Percentiles rank a stretch among this genome's conserved stretches.
Conservation (phyloP, 2,888 invertebrate genomes). For the Congeria kusceri region DNA sequence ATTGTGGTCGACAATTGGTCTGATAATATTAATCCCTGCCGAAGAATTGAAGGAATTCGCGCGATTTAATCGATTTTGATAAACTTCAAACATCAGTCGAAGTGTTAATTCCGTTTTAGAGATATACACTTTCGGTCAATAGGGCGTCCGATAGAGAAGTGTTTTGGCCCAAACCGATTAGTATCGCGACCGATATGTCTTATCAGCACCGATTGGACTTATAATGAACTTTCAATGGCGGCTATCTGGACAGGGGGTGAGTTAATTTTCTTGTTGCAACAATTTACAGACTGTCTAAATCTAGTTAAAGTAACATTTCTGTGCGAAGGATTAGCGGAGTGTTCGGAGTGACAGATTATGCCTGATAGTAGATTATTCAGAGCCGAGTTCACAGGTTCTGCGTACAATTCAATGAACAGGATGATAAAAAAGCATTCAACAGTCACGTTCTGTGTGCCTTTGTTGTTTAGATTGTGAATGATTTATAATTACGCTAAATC, state of each 20-base stretch:
- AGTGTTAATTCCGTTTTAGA: constrained; percentile 25
- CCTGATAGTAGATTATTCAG: too few species aligned
- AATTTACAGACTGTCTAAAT: constrained; percentile 46
- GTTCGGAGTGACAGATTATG: too few species aligned
- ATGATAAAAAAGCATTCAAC: constrained; percentile 1
- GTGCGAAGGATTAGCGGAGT: constrained; percentile 15
- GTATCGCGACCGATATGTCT: neutral
- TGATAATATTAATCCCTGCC: too few species aligned
- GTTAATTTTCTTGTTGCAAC: constrained; percentile 36
- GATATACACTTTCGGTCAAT: constrained; percentile 4
- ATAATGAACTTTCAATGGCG: constrained; percentile 35
- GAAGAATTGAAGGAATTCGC: neutral
- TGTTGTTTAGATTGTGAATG: neutral
- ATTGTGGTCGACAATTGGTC: too few species aligned
- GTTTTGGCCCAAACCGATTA: neutral
- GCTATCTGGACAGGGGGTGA: constrained; percentile 17
- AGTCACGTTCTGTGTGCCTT: constrained; percentile 1
- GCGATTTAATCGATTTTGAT: constrained; percentile 9
- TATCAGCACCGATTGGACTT: constrained; percentile 10
- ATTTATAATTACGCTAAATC: constrained; percentile 9
- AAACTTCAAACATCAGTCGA: constrained; percentile 24
- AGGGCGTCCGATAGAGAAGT: constrained; percentile 1
- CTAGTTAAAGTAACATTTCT: constrained; percentile 30
- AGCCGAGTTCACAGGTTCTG: constrained; percentile 2
- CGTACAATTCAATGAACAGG: neutral